These are phyloP conservation scores for Listronotus oregonensis DNA, from an alignment of 1,140 invertebrate genomes.

Conservation along the genomic window DNA sequence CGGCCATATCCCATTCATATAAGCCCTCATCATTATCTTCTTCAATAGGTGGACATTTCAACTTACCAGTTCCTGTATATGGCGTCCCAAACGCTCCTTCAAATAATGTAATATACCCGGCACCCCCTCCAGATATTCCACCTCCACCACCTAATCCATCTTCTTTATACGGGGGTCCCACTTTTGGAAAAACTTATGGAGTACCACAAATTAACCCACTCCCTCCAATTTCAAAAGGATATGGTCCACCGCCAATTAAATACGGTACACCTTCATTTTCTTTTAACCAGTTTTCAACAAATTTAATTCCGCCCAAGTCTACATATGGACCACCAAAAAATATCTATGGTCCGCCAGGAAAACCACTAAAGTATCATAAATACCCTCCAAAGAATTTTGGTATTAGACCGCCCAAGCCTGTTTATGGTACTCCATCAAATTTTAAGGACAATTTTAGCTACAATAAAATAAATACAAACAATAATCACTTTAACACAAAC, in stretches of 20 bases:
- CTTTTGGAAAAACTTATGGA: slow-evolving; percentile 46
- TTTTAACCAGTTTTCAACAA: slow-evolving; percentile 35
- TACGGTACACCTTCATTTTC: slow-evolving; percentile 30
- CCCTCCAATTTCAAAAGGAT: slow-evolving; percentile 43
- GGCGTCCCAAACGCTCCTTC: slow-evolving; percentile 59
- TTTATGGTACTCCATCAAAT: slow-evolving; percentile 49
- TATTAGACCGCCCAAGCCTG: slow-evolving; percentile 49
- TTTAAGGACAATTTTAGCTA: slow-evolving; percentile 35
- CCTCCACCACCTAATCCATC: slow-evolving; percentile 46
- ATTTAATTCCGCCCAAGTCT: slow-evolving; percentile 53
- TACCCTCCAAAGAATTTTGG: slow-evolving; percentile 48
- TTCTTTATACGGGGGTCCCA: slow-evolving; percentile 27
- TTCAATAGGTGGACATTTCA: slow-evolving; percentile 54
- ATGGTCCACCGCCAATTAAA: slow-evolving; percentile 34
- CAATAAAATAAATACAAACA: slow-evolving; percentile 48
- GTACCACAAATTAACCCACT: slow-evolving; percentile 46
- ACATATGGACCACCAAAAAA: slow-evolving; percentile 59
- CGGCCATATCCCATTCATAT: slow-evolving; percentile 57
- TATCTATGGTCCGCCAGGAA: slow-evolving; percentile 60
- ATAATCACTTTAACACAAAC: slow-evolving; percentile 10
- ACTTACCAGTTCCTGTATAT: slow-evolving; percentile 60
- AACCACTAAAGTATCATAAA: slow-evolving; percentile 47
- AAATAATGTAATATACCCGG: slow-evolving; percentile 58
- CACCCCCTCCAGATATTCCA: slow-evolving; percentile 57
- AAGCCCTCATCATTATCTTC: slow-evolving; percentile 57